These are phyloP conservation scores for Tetrapedia diversipes DNA, from an alignment of 2,888 invertebrate species.

Conservation along the genomic window DNA sequence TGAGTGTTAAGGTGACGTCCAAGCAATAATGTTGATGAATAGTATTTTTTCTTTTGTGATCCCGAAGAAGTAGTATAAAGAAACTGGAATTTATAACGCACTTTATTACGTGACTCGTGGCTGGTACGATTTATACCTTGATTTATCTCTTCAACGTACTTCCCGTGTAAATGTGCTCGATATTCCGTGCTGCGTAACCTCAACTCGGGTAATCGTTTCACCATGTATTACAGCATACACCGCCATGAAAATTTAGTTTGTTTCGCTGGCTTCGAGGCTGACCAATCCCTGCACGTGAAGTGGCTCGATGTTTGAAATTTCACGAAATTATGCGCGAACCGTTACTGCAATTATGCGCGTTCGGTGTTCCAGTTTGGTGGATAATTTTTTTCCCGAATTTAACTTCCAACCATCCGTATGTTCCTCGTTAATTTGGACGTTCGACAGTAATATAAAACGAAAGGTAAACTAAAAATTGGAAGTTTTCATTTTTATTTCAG, in stretches of 20 bases:
- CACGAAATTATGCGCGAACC: background rate
- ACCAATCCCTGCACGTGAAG: slow-evolving; percentile 3
- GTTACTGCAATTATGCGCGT: background rate
- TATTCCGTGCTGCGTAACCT: slow-evolving; percentile 33
- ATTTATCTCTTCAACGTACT: slow-evolving; percentile 24
- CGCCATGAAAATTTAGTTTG: slow-evolving; percentile 21
- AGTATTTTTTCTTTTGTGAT: background rate
- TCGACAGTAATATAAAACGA: no score
- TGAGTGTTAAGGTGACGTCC: background rate
- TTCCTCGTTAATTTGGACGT: background rate
- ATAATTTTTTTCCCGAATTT: background rate
- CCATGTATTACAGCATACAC: background rate
- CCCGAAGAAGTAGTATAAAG: background rate
- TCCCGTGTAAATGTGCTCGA: slow-evolving; percentile 12
- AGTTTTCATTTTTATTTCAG: no score
- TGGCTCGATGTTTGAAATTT: slow-evolving; percentile 12
- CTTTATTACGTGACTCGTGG: slow-evolving; percentile 20
- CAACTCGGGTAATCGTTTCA: slow-evolving; percentile 27
- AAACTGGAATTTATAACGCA: slow-evolving; percentile 24
- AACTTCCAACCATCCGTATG: background rate
- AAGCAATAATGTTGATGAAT: background rate
- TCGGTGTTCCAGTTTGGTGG: background rate
- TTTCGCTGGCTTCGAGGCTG: slow-evolving; percentile 16
- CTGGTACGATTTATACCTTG: slow-evolving; percentile 25
- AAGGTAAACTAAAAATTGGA: no score